These are phyloP conservation scores for Encarsia formosa DNA, from an alignment of 2,888 invertebrate genomes.

Conservation along the genomic window DNA sequence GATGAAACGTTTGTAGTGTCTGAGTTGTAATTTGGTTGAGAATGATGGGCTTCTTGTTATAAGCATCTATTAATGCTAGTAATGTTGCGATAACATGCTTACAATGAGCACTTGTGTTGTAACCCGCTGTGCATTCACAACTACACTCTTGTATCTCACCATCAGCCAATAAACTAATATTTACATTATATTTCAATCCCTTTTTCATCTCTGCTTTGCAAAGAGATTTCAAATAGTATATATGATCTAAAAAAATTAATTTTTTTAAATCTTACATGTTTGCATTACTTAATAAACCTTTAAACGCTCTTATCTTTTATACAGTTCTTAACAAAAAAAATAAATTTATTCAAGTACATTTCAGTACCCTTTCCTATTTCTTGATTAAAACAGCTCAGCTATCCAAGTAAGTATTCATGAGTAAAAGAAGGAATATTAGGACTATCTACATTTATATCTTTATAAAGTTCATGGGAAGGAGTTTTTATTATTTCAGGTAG, in stretches of 20 bases:
- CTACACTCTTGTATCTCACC: background rate
- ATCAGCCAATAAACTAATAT: background rate
- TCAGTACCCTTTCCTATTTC: background rate
- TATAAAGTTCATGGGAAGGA: background rate
- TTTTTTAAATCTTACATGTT: background rate
- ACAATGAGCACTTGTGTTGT: constrained; percentile 8
- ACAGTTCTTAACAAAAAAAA: background rate
- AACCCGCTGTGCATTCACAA: constrained; percentile 11
- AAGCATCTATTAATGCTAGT: background rate
- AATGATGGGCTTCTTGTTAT: background rate
- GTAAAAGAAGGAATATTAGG: background rate
- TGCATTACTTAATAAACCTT: rapidly evolving
- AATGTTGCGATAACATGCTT: constrained; percentile 7
- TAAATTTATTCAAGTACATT: constrained; percentile 2
- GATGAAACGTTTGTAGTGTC: constrained; percentile 8
- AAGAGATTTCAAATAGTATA: background rate
- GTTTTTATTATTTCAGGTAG: background rate
- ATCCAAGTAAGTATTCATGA: background rate
- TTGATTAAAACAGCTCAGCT: background rate
- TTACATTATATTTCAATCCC: background rate
- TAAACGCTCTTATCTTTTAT: background rate
- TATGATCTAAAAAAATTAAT: background rate
- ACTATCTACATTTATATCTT: background rate
- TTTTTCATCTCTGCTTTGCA: constrained; percentile 9
- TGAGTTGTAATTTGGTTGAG: background rate